Evolutionary conservation across 2,888 invertebrate species (phyloP), one percentile per base, ranked within the genome.

Genomic region (Dioctria linearis): DNA sequence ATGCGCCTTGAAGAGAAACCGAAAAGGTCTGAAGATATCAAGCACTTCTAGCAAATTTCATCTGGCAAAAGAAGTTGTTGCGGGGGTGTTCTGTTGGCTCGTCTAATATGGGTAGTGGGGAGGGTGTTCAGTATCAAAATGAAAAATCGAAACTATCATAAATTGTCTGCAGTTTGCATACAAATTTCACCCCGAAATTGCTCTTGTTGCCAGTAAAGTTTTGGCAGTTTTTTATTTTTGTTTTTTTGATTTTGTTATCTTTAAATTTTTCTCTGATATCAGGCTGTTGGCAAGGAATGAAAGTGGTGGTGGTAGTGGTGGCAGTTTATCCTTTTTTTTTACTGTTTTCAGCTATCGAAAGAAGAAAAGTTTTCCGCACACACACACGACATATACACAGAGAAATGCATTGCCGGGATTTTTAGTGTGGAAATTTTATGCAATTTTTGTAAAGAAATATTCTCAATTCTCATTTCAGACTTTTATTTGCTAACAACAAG

Each of bases 111-210:
- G 25, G 1, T 25, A 25, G 0, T 25, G 25, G 25, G 49, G 49
- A 57, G 43, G 49, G 42, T 5, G 54, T 4, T 42, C 43, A 40
- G 61, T 6, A 25, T 40, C 59, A 43, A 80, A 75, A 80, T 80
- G 80, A 80, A 80, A 80, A 80, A 76, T 80, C 80, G 80, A 80
- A 80, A 80, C 75, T 75, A 75, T 80, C 80, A 80, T 80, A 80
- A 80, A 80, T 80, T 80, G 80, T 80, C 80, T 80, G 76, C 80
- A 80, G 43, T 75, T 75, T 80, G 75, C 80, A 80, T 80, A 80
- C 80, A 80, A 80, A 80, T 80, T 80, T 80, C 80, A 54, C 71
- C 63, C 40, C 75, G 11, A 75, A 75, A 75, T 80, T 80, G 65
- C 66, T 65, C 75, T 75, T 80, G 67, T 65, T 80, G 79, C 79